These are phyloP conservation scores for Drosophila mimica DNA, from an alignment of 2,888 invertebrate genomes.

Conservation along the genomic window DNA sequence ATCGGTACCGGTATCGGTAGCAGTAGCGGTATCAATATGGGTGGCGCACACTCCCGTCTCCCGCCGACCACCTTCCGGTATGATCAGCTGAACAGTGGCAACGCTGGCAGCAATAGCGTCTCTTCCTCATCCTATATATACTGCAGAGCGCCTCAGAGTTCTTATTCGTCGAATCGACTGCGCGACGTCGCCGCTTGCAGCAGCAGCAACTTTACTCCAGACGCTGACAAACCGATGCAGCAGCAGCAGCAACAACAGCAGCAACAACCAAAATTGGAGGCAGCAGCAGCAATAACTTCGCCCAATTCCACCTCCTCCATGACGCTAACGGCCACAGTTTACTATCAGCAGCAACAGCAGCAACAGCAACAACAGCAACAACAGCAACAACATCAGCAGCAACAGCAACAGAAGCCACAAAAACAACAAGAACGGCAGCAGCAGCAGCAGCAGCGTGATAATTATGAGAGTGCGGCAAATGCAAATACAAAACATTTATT, in stretches of 20 bases:
- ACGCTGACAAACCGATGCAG: constrained; percentile 30
- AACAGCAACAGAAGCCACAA: constrained; percentile 39
- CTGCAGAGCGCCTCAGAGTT: constrained; percentile 69
- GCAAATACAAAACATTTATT: constrained; percentile 63
- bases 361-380: constrained; percentile 27
- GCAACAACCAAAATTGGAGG: constrained; percentile 13
- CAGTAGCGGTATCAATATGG: neutral
- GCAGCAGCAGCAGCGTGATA: constrained; percentile 37
- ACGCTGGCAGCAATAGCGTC: constrained; percentile 16
- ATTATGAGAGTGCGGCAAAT: constrained; percentile 60
- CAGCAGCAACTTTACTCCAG: constrained; percentile 13
- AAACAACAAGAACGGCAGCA: constrained; percentile 32
- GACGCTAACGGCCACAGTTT: constrained; percentile 71
- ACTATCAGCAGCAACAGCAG: constrained; percentile 69
- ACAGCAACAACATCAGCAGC: constrained; percentile 19
- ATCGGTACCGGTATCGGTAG: neutral
- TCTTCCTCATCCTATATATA: constrained; percentile 52
- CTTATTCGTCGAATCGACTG: constrained; percentile 71
- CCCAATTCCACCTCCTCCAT: constrained; percentile 42
- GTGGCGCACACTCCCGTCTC: constrained; percentile 11
- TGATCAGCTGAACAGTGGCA: constrained; percentile 33
- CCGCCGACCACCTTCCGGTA: constrained; percentile 19
- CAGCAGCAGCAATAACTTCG: constrained; percentile 11
- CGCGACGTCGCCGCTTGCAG: constrained; percentile 44
- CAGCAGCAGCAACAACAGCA: constrained; percentile 13